Evolutionary conservation across 1,140 invertebrate genomes (phyloP), one percentile per base, ranked within the genome.

Genomic region (Helicoverpa armigera): DNA sequence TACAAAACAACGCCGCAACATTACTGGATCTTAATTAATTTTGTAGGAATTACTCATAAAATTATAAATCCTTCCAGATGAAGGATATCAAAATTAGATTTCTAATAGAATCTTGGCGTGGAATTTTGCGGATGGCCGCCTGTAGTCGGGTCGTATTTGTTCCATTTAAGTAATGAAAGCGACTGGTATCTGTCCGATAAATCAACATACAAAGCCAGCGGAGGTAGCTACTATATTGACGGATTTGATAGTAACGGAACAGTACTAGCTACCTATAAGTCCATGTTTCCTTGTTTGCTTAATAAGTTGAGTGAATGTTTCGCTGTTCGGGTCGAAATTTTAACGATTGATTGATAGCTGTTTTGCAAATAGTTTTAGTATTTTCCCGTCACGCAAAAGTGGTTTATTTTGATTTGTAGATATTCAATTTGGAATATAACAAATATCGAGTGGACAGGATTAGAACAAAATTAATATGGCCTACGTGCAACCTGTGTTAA

Each of bases 121-220:
- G 75, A 14, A 76, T 76, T 76, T 54, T 29, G 31, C 31, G n/a
- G 18, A 18, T 11, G 50, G 14, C 29, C 43, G 29, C 51, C 2
- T 61, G 16, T 54, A 53, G 61, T n/a, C 14, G 3, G n/a, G 18
- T 23, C 18, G 10, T 76, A 81, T 80, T 80, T 81, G 80, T 81
- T 81, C 74, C 65, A 81, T 76, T 81, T 76, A 61, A 54, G 65
- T 81, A 81, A 81, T 81, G 73, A 81, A 81, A 81, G 63, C 79
- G 60, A 35, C 51, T 51, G 63, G 72, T 82, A 61, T 67, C 65
- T 73, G 72, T 70, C 31, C 9, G 58, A 48, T 76, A 79, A 85
- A 82, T 75, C 79, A 85, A 85, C 79, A 82, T 77, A 72, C 75
- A 82, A 23, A 13, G 48, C 35, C 9, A 51, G 75, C 75, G 18